These are phyloP conservation scores for Agriopis aurantiaria DNA, from an alignment of 2,888 invertebrate species.

Conservation along the genomic window DNA sequence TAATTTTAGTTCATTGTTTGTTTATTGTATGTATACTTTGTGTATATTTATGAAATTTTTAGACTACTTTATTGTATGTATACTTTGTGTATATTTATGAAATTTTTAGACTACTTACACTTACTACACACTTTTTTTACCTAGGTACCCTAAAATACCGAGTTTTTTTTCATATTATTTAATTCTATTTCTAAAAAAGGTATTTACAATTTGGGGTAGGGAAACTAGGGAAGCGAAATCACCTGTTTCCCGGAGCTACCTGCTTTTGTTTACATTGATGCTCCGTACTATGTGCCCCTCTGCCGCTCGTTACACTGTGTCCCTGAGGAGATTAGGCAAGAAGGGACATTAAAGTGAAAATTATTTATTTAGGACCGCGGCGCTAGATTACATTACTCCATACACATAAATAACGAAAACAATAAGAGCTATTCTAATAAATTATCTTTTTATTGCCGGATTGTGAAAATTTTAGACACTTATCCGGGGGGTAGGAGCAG, in stretches of 20 bases:
- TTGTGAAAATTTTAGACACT: constrained; percentile 87
- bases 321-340: constrained; percentile 84
- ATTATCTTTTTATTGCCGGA: constrained; percentile 87
- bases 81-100: too few relatives aligned
- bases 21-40: too few relatives aligned
- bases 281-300: constrained; percentile 1
- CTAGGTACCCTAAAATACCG: too few relatives aligned
- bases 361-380: constrained; percentile 85
- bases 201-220: too few relatives aligned
- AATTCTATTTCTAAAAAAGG: too few relatives aligned
- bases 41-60: too few relatives aligned
- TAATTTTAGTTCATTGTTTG: too few relatives aligned
- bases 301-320: constrained; percentile 19
- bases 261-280: not conserved
- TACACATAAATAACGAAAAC: constrained; percentile 87
- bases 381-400: constrained; percentile 86
- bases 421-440: constrained; percentile 87
- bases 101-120: too few relatives aligned
- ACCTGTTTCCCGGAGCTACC: not conserved
- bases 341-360: constrained; percentile 85
- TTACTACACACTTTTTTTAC: too few relatives aligned
- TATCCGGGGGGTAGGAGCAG: constrained; percentile 73
- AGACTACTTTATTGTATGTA: too few relatives aligned
- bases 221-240: not conserved
- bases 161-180: too few relatives aligned